phyloP scores from a whole-genome alignment of 2,888 invertebrate genomes.

The Archips xylosteana region DNA sequence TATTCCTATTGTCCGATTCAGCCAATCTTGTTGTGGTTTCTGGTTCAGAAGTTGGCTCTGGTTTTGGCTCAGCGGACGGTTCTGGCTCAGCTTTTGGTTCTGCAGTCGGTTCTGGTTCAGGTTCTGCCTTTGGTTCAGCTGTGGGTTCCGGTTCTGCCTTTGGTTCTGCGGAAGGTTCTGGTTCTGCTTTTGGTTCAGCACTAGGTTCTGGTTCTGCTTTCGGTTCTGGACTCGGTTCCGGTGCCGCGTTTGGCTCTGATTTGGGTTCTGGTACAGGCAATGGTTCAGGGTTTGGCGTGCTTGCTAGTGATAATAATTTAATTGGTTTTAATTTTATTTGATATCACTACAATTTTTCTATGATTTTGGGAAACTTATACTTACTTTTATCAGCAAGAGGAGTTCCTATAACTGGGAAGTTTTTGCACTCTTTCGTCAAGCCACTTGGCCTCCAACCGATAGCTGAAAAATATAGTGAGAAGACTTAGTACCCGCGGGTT shows the following conservation, averaged over 20 bases:
- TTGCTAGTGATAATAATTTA: slow-evolving; percentile 51
- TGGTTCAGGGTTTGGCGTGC: slow-evolving; percentile 62
- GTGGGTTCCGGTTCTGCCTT: slow-evolving; percentile 69
- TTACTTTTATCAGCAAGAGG: slow-evolving; percentile 67
- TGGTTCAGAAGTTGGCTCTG: slow-evolving; percentile 66
- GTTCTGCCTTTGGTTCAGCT: slow-evolving; percentile 65
- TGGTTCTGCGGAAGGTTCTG: slow-evolving; percentile 63
- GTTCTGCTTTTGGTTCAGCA: slow-evolving; percentile 50
- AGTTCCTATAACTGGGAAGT: slow-evolving; percentile 88
- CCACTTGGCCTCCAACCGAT: slow-evolving; percentile 96
- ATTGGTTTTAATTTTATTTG: neutral
- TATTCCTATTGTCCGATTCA: slow-evolving; percentile 77
- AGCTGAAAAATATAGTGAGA: slow-evolving; percentile 72
- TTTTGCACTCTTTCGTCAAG: slow-evolving; percentile 91
- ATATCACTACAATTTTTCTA: neutral
- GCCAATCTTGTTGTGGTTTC: slow-evolving; percentile 58
- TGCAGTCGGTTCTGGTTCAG: slow-evolving; percentile 55
- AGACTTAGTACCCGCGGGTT: neutral
- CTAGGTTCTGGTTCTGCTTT: slow-evolving; percentile 60
- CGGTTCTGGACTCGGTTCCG: slow-evolving; percentile 60
- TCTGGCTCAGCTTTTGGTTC: slow-evolving; percentile 65
- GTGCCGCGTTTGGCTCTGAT: slow-evolving; percentile 57
- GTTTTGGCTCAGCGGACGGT: slow-evolving; percentile 70
- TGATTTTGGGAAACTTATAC: slow-evolving; percentile 40
- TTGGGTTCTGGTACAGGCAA: slow-evolving; percentile 55